These are phyloP conservation scores for Oryzias javanicus DNA, from an alignment of 2,113 vertebrate species.

Conservation along the genomic window DNA sequence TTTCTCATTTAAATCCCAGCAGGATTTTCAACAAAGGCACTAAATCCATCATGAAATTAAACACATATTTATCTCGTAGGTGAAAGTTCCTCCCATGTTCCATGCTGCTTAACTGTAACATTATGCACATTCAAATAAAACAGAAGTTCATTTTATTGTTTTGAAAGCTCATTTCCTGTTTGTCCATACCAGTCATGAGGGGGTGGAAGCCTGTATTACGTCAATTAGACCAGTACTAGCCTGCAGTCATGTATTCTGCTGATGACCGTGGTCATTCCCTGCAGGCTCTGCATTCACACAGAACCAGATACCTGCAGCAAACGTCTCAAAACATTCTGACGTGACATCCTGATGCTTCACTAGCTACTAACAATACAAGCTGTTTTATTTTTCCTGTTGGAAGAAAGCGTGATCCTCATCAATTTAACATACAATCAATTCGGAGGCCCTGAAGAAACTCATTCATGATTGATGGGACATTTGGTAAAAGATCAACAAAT, in stretches of 20 bases:
- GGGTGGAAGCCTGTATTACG: conserved; percentile 2
- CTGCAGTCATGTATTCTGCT: neutral
- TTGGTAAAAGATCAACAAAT: no score
- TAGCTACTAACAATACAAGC: no score
- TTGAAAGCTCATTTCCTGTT: conserved; percentile 26
- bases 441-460: no score
- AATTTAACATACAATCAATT: no score
- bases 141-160: conserved; percentile 35
- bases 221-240: conserved; percentile 12
- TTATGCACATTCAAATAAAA: conserved; percentile 7
- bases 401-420: no score
- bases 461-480: no score
- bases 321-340: neutral
- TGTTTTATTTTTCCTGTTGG: no score
- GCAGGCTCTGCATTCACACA: conserved; percentile 35
- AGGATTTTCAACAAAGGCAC: no score
- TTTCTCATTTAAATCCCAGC: neutral
- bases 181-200: conserved; percentile 4
- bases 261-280: conserved; percentile 15
- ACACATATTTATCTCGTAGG: neutral
- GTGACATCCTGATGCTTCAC: no score
- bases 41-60: neutral
- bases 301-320: conserved; percentile 46
- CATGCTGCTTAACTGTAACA: neutral
- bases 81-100: neutral